Base-by-base conservation (phyloP, 2,113 vertebrate species). In the Cyprinus carpio region DNA sequence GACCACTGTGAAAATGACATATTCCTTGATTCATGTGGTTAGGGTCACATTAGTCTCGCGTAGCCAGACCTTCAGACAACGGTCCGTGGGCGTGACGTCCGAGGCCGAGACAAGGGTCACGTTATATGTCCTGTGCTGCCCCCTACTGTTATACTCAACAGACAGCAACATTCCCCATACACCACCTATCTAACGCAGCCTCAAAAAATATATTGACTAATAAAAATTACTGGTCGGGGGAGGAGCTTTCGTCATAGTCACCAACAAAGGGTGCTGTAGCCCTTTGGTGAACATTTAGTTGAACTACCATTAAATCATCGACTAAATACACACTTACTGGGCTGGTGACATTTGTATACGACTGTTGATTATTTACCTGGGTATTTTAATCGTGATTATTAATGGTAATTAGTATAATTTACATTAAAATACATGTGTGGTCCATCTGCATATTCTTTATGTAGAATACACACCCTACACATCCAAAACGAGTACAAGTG, bases 91-190 rank as follows among this genome's bases (percentile, higher is more conserved):
- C 34, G 34, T 37, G 34, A 37, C 34, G 34, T 37, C 3, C 6
- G 34, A 37, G 34, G 34, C 34, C 6, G 34, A 37, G 34, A 37
- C 3, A 15, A 8, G 31, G 12, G 20, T 40, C 40, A 43, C 20
- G 60, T 78, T 34, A 37, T 60, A 15, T 80, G 34, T 80, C 34
- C 34, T 80, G n/a, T 80, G 34, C 34, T 64, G 56, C 77, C 58
- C 34, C 37, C 77, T 80, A 34, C 56, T 62, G 77, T 25, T 62
- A n/a, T 6, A 40, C 15, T 23, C 29, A n/a, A 34, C 12, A 18
- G 3, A 80, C 37, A 27, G 34, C 23, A 80, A 79, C 7, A 27
- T 58, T 2, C 6, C 11, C 46, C 4, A 20, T 34, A 23, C 16
- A 23, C 8, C 40, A 40, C 40, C 40, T 40, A 40, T 40, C 43